A percentile compares a stretch with the other conserved stretches of the same genome.
Conservation (phyloP, 2,888 invertebrate species). For the Cyrtodaria siliqua region DNA sequence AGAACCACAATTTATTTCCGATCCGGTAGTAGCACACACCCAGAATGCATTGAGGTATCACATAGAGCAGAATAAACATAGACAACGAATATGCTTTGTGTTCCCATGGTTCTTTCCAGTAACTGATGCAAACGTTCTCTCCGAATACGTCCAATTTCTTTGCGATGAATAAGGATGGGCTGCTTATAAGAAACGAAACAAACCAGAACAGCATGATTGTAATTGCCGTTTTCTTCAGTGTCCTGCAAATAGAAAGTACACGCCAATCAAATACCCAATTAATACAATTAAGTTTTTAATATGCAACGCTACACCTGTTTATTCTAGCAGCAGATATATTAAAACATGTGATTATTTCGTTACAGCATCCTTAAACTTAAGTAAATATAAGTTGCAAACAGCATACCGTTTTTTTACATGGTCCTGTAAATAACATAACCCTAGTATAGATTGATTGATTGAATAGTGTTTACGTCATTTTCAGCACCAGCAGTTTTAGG, state of each 20-base stretch:
- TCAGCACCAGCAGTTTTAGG: too few relatives aligned
- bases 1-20: constrained; percentile 47
- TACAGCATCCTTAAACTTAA: too few relatives aligned
- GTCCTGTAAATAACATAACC: too few relatives aligned
- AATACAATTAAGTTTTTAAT: too few relatives aligned
- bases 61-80: constrained; percentile 60
- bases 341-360: too few relatives aligned
- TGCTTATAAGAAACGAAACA: constrained; percentile 42
- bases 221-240: constrained; percentile 28
- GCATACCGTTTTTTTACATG: too few relatives aligned
- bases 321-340: too few relatives aligned
- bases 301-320: too few relatives aligned
- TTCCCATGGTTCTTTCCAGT: constrained; percentile 35
- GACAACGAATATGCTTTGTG: constrained; percentile 37
- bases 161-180: constrained; percentile 42
- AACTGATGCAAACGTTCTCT: constrained; percentile 23
- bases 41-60: constrained; percentile 52
- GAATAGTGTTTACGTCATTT: too few relatives aligned
- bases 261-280: too few relatives aligned
- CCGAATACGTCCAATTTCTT: constrained; percentile 30
- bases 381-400: too few relatives aligned
- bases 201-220: constrained; percentile 46
- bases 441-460: too few relatives aligned
- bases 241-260: constrained; percentile 52
- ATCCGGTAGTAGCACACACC: constrained; percentile 61